Evolutionary conservation across 2,113 vertebrate genomes (phyloP), one percentile per base, ranked within the genome.

Genomic region (Plotosus lineatus): DNA sequence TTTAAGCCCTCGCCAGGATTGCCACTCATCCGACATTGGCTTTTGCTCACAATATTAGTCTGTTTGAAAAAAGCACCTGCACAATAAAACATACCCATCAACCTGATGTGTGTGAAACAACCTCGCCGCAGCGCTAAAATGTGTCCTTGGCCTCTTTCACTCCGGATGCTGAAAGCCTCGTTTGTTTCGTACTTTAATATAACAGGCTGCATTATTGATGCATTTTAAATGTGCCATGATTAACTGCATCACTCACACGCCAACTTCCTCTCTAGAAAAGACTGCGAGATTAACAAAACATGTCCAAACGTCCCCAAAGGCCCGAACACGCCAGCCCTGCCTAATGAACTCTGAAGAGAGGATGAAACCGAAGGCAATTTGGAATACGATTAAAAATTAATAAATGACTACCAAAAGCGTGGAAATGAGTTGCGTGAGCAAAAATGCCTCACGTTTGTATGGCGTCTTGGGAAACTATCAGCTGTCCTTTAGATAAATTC

Each of bases 191-290:
- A 23, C 85, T 86, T 82, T 84, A 84, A 86, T 84, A 90, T 90
- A 90, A 90, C 89, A 89, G 55, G 51, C 75, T 88, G 83, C 86
- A 90, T 91, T 92, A 93, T 92, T 92, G 91, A 93, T 90, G 88
- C 88, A 84, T 92, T 53, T 90, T 91, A 89, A 87, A 81, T 86
- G 83, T 33, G 80, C 36, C 46, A 82, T 90, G 82, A 82, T 88
- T 90, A 85, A 84, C 56, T 78, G 74, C 58, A 58, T 40, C 69
- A 36, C 51, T 28, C 69, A 38, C 69, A 21, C 2, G 1, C 15
- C 23, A 33, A 40, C 31, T 55, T 46, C 51, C 69, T 63, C 79
- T 81, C 79, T 7, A 44, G 40, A 74, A 56, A 40, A 63, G 44
- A 17, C 42, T 50, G 28, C 2, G 15, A 73, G 79, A 80, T 80